These are phyloP conservation scores for Drosophila pruinosa DNA, from an alignment of 1,140 invertebrate species.

Conservation along the genomic window DNA sequence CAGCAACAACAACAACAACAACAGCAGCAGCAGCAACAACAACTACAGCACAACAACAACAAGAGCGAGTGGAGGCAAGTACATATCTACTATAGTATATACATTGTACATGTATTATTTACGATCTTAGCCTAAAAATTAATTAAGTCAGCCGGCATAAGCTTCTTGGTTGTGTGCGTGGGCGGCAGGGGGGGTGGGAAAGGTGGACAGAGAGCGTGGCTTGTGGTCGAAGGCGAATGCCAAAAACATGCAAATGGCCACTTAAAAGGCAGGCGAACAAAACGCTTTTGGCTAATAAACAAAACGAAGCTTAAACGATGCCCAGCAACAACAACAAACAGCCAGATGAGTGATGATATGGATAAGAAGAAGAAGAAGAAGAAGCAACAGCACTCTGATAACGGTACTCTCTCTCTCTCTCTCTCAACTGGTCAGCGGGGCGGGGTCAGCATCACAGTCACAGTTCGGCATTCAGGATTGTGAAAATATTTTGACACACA, in stretches of 20 bases:
- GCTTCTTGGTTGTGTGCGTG: background rate
- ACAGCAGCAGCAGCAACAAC: slow-evolving; percentile 25
- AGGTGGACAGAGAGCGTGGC: background rate
- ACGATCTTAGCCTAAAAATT: slow-evolving; percentile 58
- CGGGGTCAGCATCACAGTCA: background rate
- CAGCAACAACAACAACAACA: slow-evolving; percentile 33
- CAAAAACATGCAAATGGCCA: slow-evolving; percentile 73
- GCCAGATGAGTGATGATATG: background rate
- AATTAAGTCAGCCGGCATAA: slow-evolving; percentile 44
- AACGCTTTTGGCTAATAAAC: slow-evolving; percentile 69
- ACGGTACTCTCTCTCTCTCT: background rate
- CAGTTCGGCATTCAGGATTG: slow-evolving; percentile 35
- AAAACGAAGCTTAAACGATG: slow-evolving; percentile 59
- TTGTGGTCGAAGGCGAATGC: slow-evolving; percentile 36
- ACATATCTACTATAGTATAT: background rate
- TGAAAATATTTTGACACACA: slow-evolving; percentile 65
- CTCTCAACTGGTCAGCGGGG: background rate
- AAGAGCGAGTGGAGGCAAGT: slow-evolving; percentile 22
- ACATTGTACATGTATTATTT: slow-evolving; percentile 11
- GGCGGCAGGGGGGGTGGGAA: background rate
- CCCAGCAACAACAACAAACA: slow-evolving; percentile 13
- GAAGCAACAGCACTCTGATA: background rate
- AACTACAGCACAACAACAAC: slow-evolving; percentile 28
- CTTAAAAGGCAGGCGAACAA: slow-evolving; percentile 64
- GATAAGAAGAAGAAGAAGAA: background rate